A percentile compares a stretch with the other conserved stretches of the same genome.
These are phyloP conservation scores for Umimayanthus kanabou DNA, from an alignment of 92 coral and sea anemone genomes.

Conservation along the genomic window DNA sequence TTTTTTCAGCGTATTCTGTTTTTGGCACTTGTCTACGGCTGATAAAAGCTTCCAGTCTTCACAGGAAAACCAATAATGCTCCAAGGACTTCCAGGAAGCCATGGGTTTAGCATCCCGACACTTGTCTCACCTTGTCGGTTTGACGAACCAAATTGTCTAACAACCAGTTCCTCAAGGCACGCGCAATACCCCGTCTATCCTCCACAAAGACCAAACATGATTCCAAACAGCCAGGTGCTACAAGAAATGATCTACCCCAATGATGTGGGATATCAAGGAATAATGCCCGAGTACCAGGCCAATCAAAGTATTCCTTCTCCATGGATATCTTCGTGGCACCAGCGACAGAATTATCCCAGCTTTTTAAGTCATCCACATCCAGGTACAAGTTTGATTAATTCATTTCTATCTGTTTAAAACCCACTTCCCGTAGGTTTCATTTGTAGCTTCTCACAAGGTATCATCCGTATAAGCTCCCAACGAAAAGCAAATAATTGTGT, in stretches of 20 bases:
- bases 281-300: slow-evolving; percentile 70
- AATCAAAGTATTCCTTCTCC: slow-evolving; percentile 64
- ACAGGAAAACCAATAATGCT: slow-evolving; percentile 48
- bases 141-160: slow-evolving; percentile 69
- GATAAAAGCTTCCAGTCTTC: not conserved
- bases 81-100: slow-evolving; percentile 71
- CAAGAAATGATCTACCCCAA: slow-evolving; percentile 87
- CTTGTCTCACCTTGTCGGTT: slow-evolving; percentile 83
- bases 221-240: slow-evolving; percentile 73
- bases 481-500: slow-evolving; percentile 13
- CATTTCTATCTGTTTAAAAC: not conserved
- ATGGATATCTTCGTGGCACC: slow-evolving; percentile 77
- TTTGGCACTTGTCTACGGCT: not conserved
- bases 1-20: not conserved
- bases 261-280: slow-evolving; percentile 74
- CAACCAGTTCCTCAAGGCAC: slow-evolving; percentile 64
- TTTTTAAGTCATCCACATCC: slow-evolving; percentile 81
- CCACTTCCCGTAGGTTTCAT: not conserved
- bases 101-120: slow-evolving; percentile 80
- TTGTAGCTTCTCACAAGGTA: not conserved
- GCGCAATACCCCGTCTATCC: slow-evolving; percentile 69
- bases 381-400: slow-evolving; percentile 49
- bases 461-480: slow-evolving; percentile 13
- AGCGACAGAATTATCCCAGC: slow-evolving; percentile 66
- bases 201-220: slow-evolving; percentile 62